Evolutionary conservation across 2,888 invertebrate species (phyloP).

Genomic region (Myopa tessellatipennis): DNA sequence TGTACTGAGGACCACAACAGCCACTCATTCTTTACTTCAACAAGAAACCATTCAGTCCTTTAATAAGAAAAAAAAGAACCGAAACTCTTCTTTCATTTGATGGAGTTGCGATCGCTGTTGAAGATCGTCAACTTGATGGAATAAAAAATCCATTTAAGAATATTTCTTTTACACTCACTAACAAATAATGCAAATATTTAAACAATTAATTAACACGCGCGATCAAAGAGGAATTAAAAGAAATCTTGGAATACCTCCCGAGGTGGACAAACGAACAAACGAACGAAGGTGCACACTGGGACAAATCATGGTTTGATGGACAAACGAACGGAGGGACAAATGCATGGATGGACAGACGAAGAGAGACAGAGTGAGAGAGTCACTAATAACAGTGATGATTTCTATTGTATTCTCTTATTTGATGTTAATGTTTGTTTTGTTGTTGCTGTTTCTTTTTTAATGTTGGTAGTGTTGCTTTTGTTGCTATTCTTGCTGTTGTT

Average conservation of each 20-base stretch:
- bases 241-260: constrained; percentile 47
- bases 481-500: constrained; percentile 5
- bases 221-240: constrained; percentile 63
- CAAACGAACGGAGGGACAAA: not conserved
- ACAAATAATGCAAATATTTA: constrained; percentile 66
- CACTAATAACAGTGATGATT: not conserved
- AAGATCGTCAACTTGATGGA: not conserved
- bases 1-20: no score
- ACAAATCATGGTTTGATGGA: not conserved
- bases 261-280: not conserved
- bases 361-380: no score
- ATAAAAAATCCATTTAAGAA: constrained; percentile 60
- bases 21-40: no score
- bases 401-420: not conserved
- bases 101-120: not conserved
- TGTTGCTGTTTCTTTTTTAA: not conserved
- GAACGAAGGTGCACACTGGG: constrained; percentile 14
- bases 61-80: not conserved
- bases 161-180: constrained; percentile 58
- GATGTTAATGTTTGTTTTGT: not conserved
- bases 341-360: not conserved
- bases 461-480: not conserved
- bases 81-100: constrained; percentile 19
- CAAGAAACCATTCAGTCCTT: no score
- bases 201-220: constrained; percentile 64